Percentiles rank a stretch among this genome's conserved stretches.
These are phyloP conservation scores for Eospalax fontanierii DNA, from an alignment of 2,797 vertebrate genomes.

Conservation along the genomic window DNA sequence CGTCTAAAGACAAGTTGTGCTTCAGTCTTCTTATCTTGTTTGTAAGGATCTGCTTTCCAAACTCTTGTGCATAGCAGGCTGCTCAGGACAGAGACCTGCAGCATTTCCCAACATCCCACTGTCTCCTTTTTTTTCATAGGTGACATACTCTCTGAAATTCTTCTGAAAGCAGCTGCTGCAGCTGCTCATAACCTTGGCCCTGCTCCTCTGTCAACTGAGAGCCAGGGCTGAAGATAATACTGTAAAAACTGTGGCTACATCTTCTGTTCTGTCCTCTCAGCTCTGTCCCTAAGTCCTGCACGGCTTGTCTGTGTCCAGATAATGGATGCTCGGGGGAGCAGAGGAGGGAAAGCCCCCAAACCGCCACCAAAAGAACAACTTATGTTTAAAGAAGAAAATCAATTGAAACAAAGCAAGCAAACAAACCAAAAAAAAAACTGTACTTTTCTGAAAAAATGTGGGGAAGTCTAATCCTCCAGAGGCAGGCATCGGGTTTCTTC, in stretches of 20 bases:
- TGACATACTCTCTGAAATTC: neutral
- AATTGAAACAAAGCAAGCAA: conserved; percentile 1
- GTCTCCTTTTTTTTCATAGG: neutral
- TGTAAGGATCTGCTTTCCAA: conserved; percentile 31
- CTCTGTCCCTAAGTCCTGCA: neutral
- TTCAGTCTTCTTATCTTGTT: conserved; percentile 71
- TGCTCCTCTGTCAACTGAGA: neutral
- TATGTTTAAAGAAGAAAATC: conserved; percentile 8
- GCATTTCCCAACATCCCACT: neutral
- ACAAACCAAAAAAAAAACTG: no score
- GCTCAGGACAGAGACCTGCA: neutral
- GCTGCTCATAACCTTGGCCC: neutral
- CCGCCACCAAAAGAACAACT: neutral
- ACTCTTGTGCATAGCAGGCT: neutral
- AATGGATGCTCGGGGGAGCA: neutral
- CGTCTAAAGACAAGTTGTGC: neutral
- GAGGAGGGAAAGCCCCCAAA: neutral
- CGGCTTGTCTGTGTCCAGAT: neutral
- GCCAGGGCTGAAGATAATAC: neutral
- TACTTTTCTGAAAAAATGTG: neutral
- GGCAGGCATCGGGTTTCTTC: conserved; percentile 58
- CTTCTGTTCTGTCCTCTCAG: neutral
- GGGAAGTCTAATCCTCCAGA: neutral
- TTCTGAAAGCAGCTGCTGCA: neutral
- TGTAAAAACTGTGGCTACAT: neutral